Conservation (phyloP, 1,140 invertebrate species). For the Doryteuthis pealeii region DNA sequence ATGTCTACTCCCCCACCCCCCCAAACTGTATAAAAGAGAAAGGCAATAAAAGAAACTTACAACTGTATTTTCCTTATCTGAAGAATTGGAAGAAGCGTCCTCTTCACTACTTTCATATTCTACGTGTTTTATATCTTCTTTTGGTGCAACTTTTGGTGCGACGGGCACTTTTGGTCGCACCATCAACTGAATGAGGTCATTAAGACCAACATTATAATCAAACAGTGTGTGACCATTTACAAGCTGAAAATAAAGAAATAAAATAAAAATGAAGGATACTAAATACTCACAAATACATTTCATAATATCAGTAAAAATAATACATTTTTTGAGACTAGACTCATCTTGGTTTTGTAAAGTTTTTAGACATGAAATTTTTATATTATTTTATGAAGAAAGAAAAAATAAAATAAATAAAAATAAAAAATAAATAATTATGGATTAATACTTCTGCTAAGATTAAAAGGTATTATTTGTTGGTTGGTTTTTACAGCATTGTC, state of each 20-base stretch:
- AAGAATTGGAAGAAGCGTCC: slow-evolving; percentile 20
- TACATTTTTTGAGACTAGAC: not conserved
- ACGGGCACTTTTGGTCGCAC: slow-evolving; percentile 52
- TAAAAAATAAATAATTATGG: no score
- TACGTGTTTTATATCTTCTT: slow-evolving; percentile 8
- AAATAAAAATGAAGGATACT: not conserved
- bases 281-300: not conserved
- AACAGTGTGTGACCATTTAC: slow-evolving; percentile 75
- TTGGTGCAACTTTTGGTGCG: slow-evolving; percentile 3
- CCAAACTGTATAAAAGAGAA: no score
- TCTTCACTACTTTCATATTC: slow-evolving; percentile 26
- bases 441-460: no score
- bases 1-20: no score
- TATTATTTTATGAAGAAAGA: no score
- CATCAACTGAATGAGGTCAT: slow-evolving; percentile 78
- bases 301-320: not conserved
- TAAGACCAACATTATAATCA: slow-evolving; percentile 77
- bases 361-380: not conserved
- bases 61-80: slow-evolving; percentile 53
- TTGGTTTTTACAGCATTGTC: no score
- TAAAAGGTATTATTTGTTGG: no score
- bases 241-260: slow-evolving; percentile 63
- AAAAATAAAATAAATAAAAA: no score
- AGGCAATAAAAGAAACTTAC: slow-evolving; percentile 23
- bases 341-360: not conserved